These are phyloP conservation scores for Eupithecia subumbrata DNA, from an alignment of 2,888 invertebrate genomes.

Conservation along the genomic window DNA sequence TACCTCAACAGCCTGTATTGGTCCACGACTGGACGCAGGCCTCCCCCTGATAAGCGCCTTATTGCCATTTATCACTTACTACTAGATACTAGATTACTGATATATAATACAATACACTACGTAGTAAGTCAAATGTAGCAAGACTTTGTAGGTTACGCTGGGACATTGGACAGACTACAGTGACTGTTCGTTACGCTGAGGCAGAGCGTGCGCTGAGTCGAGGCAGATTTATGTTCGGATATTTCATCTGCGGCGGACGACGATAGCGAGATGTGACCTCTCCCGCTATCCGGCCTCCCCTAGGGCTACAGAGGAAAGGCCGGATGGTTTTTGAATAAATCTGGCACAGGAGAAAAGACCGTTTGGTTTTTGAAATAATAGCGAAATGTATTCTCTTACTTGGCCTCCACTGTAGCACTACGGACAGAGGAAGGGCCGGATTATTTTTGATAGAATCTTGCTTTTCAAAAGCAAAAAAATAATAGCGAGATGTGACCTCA, in stretches of 20 bases:
- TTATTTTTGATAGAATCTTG: not conserved
- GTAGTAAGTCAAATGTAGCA: too few relatives aligned
- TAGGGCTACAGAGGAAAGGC: not conserved
- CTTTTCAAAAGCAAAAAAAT: too few relatives aligned
- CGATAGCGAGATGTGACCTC: conserved; percentile 55
- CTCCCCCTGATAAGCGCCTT: too few relatives aligned
- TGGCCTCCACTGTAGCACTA: not conserved
- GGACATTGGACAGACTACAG: conserved; percentile 8
- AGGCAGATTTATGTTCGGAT: conserved; percentile 73
- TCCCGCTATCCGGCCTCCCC: not conserved
- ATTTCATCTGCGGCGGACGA: conserved; percentile 69
- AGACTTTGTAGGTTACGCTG: conserved; percentile 7
- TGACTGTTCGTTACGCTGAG: conserved; percentile 7
- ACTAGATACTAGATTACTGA: too few relatives aligned
- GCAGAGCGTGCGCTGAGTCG: conserved; percentile 32
- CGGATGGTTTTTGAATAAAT: not conserved
- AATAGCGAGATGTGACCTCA: conserved; percentile 53
- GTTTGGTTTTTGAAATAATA: conserved; percentile 30
- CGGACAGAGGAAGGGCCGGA: not conserved
- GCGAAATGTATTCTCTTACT: conserved; percentile 49
- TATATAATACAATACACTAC: too few relatives aligned
- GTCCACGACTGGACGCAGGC: too few relatives aligned
- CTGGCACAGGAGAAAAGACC: not conserved
- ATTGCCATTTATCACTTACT: too few relatives aligned
- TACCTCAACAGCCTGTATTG: too few relatives aligned